Evolutionary conservation across 2,888 invertebrate genomes (phyloP).

Genomic region (Miltochrista miniata): DNA sequence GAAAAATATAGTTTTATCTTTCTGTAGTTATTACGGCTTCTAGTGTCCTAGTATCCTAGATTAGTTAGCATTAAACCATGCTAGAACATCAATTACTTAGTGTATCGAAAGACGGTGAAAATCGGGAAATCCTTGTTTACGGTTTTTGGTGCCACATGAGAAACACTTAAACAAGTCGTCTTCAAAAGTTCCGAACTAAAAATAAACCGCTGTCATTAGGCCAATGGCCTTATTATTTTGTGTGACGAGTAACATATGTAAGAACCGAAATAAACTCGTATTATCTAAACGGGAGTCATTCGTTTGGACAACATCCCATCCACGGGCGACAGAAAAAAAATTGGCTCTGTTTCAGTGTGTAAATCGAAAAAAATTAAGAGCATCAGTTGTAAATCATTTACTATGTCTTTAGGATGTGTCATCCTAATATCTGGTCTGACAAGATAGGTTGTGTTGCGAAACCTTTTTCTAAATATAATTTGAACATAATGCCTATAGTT

Average conservation of each 20-base stretch:
- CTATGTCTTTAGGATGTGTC: constrained; percentile 60
- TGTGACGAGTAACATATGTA: constrained; percentile 80
- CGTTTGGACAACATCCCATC: constrained; percentile 58
- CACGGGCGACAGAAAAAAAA: constrained; percentile 56
- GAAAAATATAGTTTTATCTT: constrained; percentile 11
- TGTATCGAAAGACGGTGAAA: constrained; percentile 20
- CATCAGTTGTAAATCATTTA: constrained; percentile 62
- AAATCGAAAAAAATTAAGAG: constrained; percentile 43
- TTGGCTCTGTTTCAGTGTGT: constrained; percentile 68
- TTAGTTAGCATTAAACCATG: constrained; percentile 8
- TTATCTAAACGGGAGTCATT: constrained; percentile 76
- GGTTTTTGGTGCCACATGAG: constrained; percentile 37
- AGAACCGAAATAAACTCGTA: constrained; percentile 74
- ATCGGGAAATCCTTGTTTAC: constrained; percentile 38
- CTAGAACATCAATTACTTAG: constrained; percentile 2
- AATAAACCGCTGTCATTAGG: constrained; percentile 79
- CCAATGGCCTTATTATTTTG: constrained; percentile 81
- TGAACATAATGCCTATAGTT: constrained; percentile 31
- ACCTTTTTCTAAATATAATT: constrained; percentile 31
- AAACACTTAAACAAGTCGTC: constrained; percentile 60
- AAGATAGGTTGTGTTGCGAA: constrained; percentile 52
- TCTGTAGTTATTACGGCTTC: constrained; percentile 18
- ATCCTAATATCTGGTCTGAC: constrained; percentile 48
- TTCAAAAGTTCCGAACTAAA: constrained; percentile 65
- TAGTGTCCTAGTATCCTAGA: constrained; percentile 18